Conservation (phyloP, 2,888 invertebrate species). For the Gryllus longicercus region DNA sequence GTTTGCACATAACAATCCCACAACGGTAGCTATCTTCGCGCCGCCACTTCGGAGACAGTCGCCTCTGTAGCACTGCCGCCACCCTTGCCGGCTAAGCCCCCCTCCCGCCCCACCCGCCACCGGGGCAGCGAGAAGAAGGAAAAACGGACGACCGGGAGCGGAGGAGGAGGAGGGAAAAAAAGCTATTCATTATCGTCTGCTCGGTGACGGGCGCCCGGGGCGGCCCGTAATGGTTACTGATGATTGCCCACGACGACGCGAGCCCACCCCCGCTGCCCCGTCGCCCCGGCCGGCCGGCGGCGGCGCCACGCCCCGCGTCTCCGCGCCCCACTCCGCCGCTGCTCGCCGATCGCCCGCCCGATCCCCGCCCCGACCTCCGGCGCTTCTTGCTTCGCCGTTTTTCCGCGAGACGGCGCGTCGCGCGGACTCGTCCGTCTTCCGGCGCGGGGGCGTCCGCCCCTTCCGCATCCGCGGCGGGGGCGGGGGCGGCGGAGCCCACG, state of each 20-base stretch:
- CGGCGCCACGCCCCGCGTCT: background rate
- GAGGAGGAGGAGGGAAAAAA: background rate
- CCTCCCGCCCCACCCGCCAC: background rate
- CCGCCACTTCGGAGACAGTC: no score
- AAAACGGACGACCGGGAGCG: background rate
- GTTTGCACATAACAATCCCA: no score
- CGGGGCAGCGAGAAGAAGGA: background rate
- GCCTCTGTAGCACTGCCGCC: background rate
- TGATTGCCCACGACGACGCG: background rate
- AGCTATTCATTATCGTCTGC: constrained; percentile 17
- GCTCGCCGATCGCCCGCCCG: background rate
- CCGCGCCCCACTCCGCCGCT: background rate
- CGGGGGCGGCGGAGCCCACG: background rate
- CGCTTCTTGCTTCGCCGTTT: background rate
- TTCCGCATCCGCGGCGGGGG: background rate
- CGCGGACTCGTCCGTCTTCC: background rate
- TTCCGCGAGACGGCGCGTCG: background rate
- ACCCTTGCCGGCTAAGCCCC: background rate
- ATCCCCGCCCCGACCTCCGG: background rate
- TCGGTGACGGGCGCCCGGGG: background rate
- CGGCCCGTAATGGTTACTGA: constrained; percentile 7
- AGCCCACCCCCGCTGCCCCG: background rate
- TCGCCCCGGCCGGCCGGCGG: background rate
- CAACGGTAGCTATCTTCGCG: no score
- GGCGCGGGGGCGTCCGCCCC: background rate